Evolutionary conservation across 2,113 vertebrate species (phyloP), one percentile per base, ranked within the genome.

Genomic region (Prionailurus bengalensis): DNA sequence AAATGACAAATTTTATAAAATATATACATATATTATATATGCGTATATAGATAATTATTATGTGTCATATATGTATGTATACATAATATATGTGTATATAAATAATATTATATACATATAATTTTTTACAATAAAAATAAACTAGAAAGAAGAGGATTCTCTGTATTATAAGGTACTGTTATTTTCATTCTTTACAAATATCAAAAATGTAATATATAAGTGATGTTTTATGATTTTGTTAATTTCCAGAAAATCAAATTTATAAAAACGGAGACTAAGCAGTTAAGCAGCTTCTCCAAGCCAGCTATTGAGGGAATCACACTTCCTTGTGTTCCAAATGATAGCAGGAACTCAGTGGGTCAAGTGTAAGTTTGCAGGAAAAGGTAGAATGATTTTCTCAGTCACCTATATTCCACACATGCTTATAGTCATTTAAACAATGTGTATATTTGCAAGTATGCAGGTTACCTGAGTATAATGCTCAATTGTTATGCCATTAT

Each of bases 401-500:
- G 7, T 78, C 10, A 87, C 8, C 6, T 73, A 29, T 91, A 31
- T 86, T 3, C 13, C 4, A 29, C 23, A 58, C 3, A 21, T 48
- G 5, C 25, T 65, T 74, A 61, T 42, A 65, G 17, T 61, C 21
- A 19, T 14, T 71, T 74, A 29, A 74, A 5, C 58, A 83, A 61
- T 71, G 2, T 10, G 4, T 31, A 19, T 65, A 39, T 45, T 74
- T 81, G 15, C n/a, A 36, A 73, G 15, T 36, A 13, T 25, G 13
- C 7, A 80, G 48, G 4, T 88, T 97, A 99, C 99, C 98, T 99
- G 99, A 88, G 98, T 99, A 55, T 98, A 99, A 93, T 98, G 98
- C 6, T 98, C 92, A 70, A 89, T 21, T 3, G 39, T 0, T 27
- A 45, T 39, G 3, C 1, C 92, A 39, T 0, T 0, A 29, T 3